Base-by-base conservation (phyloP, 2,888 invertebrate genomes). In the Melieria picta region DNA sequence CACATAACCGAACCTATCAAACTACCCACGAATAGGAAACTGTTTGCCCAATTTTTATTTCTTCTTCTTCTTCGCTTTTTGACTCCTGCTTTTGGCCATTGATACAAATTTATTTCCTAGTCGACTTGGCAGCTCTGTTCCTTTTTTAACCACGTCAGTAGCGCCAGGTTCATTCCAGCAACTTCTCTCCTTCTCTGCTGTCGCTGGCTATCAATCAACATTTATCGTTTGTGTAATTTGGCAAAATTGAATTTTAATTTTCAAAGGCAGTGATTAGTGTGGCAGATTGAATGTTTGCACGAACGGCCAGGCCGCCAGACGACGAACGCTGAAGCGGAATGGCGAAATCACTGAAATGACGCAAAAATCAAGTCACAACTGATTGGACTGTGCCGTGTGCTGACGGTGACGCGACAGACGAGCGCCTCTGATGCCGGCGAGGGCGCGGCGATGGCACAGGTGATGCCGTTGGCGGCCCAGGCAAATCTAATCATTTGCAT, bases 181-280 rank as follows among this genome's bases (percentile, higher is more conserved):
- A 3, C 30, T 30, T 30, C 30, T 30, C 30, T 30, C 7, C 16
- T 30, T 7, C 50, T 47, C 30, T 48, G 30, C 65, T 10, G 13
- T 48, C 63, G 10, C 11, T 47, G 30, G 58, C 9, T 42, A 42
- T 4, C 63, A 69, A 63, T 58, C 57, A 64, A 30, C 47, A 45
- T 30, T 50, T 9, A n/a, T 9, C 47, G 47, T 56, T 61, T 43
- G 52, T 11, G 42, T 63, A 65, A 65, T 61, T 60, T 57, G 11
- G n/a, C 11, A 16, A 55, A 71, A 71, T 71, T 11, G 42, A 71
- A 65, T 71, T 65, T 61, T 61, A 56, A 65, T 71, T 71, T 71
- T 46, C 60, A 60, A 71, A 60, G 46, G 30, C 61, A 13, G 30
- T 71, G 71, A 65, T 71, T 71, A 71, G 13, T 56, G 46, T 47